Evolutionary conservation across 1,140 invertebrate genomes (phyloP).

Genomic region (Cotesia typhae): DNA sequence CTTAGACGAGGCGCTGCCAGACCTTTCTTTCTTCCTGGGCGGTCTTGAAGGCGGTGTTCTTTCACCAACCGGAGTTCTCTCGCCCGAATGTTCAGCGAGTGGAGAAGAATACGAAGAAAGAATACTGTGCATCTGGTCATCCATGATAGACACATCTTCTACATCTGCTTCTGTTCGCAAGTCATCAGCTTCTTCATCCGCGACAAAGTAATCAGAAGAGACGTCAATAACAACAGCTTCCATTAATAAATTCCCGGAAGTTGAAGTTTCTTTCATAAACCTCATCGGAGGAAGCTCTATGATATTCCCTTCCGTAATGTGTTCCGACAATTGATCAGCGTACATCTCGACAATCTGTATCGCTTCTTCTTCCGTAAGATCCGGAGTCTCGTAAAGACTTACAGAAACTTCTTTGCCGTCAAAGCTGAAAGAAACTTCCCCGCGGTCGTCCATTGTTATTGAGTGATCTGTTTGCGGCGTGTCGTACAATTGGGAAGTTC

Average conservation of each 20-base stretch:
- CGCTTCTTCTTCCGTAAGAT: constrained; percentile 90
- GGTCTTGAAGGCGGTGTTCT: constrained; percentile 49
- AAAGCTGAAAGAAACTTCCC: constrained; percentile 87
- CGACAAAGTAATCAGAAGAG: constrained; percentile 81
- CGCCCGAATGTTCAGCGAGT: constrained; percentile 37
- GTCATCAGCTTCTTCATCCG: constrained; percentile 82
- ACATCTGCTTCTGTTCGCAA: constrained; percentile 84
- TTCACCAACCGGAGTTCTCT: constrained; percentile 36
- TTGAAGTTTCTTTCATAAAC: constrained; percentile 88
- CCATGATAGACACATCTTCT: constrained; percentile 82
- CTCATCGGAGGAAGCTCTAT: constrained; percentile 87
- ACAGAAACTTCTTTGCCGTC: constrained; percentile 92
- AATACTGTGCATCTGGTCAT: constrained; percentile 69
- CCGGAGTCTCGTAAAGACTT: constrained; percentile 89
- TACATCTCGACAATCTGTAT: constrained; percentile 93
- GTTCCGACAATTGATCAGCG: constrained; percentile 88
- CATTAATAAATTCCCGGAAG: constrained; percentile 85
- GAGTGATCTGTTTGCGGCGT: constrained; percentile 78
- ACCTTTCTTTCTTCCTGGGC: constrained; percentile 52
- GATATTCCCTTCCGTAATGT: constrained; percentile 86
- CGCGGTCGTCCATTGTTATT: constrained; percentile 78
- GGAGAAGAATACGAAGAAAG: constrained; percentile 53
- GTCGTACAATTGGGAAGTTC: constrained; percentile 87
- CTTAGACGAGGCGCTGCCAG: constrained; percentile 49
- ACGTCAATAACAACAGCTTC: constrained; percentile 92